Base-by-base conservation (phyloP, 2,888 invertebrate species). In the Heteropelma amictum region DNA sequence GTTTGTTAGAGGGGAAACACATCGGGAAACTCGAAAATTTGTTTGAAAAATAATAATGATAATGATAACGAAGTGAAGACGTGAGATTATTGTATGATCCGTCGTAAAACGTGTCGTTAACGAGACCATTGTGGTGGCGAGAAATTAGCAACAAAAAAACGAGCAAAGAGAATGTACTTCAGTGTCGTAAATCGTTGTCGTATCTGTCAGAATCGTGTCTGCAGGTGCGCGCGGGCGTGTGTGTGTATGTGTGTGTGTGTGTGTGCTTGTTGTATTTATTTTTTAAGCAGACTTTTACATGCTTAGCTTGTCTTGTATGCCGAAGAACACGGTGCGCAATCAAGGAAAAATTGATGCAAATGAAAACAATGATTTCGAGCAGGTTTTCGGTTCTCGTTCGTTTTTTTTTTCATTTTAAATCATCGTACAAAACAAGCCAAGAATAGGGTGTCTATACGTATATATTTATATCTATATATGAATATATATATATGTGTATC, bases 1-100 rank as follows among this genome's bases (percentile, higher is more conserved):
- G 79, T 77, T 80, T 77, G 73, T 79, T 72, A n/a, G n/a, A n/a
- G 45, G 78, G 67, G 7, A 61, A 77, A 74, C 42, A 72, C 12
- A 14, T 65, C 60, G 54, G 58, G 28, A 72, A 73, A 73, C 53
- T 54, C 51, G 35, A 42, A 72, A 67, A 54, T 67, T 47, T 69
- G 74, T 76, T 78, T 42, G 53, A 47, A 42, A 49, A 47, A 53
- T 40, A 54, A 53, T 28, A 17, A 47, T 60, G 33, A 14, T 12
- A 47, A 65, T 30, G 64, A 38, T 45, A 49, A 56, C 42, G 63
- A 28, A 61, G 30, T 26, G 47, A 30, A n/a, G 47, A 65, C 4
- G 5, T 58, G 49, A 38, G 60, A 67, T 72, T n/a, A n/a, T n/a
- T 72, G 26, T 38, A 53, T 12, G 30, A 28, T 10, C 33, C 33